Conservation (phyloP, 92 coral and sea anemone species). For the Diadumene lineata region DNA sequence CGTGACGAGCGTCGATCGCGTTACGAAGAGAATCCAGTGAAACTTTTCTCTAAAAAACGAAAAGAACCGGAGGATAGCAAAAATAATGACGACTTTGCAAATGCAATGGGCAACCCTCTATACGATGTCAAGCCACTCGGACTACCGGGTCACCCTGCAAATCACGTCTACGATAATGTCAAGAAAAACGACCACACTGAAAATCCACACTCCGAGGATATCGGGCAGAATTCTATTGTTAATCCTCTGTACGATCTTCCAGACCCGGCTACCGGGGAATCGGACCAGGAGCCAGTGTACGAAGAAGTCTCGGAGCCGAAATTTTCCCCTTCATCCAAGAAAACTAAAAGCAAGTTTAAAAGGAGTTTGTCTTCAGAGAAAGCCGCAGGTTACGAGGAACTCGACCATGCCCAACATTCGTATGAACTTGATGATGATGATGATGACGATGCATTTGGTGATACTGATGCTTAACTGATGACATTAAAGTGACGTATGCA, state of each 20-base stretch:
- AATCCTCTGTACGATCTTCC: conserved; percentile 18
- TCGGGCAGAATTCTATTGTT: conserved; percentile 3
- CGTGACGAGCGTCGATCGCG: conserved; percentile 14
- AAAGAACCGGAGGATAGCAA: background rate
- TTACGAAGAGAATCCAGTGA: conserved; percentile 16
- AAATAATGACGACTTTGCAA: background rate
- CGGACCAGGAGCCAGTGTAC: conserved; percentile 8
- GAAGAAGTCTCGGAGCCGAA: background rate
- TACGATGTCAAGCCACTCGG: background rate
- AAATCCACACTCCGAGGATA: background rate
- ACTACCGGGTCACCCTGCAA: background rate
- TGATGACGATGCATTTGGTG: background rate
- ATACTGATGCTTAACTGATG: conserved; percentile 4
- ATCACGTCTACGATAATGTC: background rate
- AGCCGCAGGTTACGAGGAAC: conserved; percentile 16
- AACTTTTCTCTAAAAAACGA: conserved; percentile 1
- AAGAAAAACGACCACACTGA: background rate
- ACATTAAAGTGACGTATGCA: background rate
- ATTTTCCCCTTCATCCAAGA: background rate
- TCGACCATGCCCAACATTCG: background rate
- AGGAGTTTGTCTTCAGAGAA: conserved; percentile 26
- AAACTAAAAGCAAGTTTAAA: background rate
- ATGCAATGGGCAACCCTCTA: background rate
- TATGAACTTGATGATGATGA: background rate
- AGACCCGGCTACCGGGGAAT: conserved; percentile 14